Evolutionary conservation across 2,888 invertebrate genomes (phyloP).

Genomic region (Platycheirus albimanus): DNA sequence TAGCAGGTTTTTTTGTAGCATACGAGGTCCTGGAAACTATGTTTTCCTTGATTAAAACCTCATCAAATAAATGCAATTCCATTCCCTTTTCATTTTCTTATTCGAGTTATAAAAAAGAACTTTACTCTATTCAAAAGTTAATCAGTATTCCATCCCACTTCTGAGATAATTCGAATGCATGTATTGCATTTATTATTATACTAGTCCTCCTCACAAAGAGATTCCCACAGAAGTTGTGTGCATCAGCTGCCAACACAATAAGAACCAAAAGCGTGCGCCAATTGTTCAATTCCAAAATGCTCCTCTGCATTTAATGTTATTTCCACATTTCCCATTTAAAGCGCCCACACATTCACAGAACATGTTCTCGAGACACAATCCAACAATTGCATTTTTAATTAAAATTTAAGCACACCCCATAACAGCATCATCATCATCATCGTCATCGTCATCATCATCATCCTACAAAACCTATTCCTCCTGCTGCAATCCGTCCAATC

Average conservation of each 20-base stretch:
- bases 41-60: no score
- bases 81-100: no score
- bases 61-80: no score
- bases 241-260: constrained; percentile 19
- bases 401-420: constrained; percentile 49
- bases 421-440: background rate
- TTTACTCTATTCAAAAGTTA: background rate
- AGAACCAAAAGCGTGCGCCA: constrained; percentile 4
- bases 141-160: background rate
- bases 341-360: constrained; percentile 9
- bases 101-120: no score
- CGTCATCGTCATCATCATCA: no score
- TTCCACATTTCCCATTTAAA: constrained; percentile 38
- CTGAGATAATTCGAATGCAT: background rate
- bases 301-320: constrained; percentile 31
- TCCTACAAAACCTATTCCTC: no score
- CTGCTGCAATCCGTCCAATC: no score
- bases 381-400: constrained; percentile 58
- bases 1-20: no score
- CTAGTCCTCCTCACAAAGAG: background rate
- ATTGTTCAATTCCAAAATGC: constrained; percentile 39
- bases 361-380: background rate
- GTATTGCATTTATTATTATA: constrained; percentile 5
- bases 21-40: no score
- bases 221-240: background rate